phyloP scores from a whole-genome alignment of 53 echinoderm and acorn worm genomes.

The Apostichopus leukothele region DNA sequence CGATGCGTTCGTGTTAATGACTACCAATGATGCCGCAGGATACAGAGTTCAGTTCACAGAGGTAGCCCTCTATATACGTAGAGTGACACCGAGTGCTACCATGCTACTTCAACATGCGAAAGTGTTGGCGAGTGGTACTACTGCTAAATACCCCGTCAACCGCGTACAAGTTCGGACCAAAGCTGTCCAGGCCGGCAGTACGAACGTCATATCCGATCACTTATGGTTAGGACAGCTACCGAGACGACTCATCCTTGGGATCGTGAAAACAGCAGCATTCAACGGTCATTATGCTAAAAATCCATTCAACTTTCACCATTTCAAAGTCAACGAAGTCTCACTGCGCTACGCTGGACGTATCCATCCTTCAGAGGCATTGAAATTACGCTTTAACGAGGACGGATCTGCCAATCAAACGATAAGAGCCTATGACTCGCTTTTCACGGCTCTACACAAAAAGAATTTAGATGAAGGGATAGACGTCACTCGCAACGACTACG shows the following conservation, averaged over 20 bases:
- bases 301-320: slow-evolving; percentile 67
- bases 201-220: slow-evolving; percentile 51
- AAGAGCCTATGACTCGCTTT: slow-evolving; percentile 49
- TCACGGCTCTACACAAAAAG: slow-evolving; percentile 49
- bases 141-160: slow-evolving; percentile 16
- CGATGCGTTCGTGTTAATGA: slow-evolving; percentile 10
- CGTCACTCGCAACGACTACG: neutral
- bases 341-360: neutral
- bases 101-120: slow-evolving; percentile 35
- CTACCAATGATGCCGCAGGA: neutral
- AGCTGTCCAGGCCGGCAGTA: slow-evolving; percentile 54
- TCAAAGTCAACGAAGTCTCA: neutral
- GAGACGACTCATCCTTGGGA: slow-evolving; percentile 54
- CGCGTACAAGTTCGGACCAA: slow-evolving; percentile 55
- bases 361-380: neutral
- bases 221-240: slow-evolving; percentile 60
- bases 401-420: neutral
- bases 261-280: slow-evolving; percentile 48
- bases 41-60: slow-evolving; percentile 27
- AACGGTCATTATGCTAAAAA: slow-evolving; percentile 57
- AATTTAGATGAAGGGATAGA: neutral
- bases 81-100: slow-evolving; percentile 10
- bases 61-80: slow-evolving; percentile 28
- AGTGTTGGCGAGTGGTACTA: slow-evolving; percentile 10
- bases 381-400: slow-evolving; percentile 18